Evolutionary conservation across 2,797 vertebrate species (phyloP), one percentile per base, ranked within the genome.

Genomic region (Coracias cyanogaster): DNA sequence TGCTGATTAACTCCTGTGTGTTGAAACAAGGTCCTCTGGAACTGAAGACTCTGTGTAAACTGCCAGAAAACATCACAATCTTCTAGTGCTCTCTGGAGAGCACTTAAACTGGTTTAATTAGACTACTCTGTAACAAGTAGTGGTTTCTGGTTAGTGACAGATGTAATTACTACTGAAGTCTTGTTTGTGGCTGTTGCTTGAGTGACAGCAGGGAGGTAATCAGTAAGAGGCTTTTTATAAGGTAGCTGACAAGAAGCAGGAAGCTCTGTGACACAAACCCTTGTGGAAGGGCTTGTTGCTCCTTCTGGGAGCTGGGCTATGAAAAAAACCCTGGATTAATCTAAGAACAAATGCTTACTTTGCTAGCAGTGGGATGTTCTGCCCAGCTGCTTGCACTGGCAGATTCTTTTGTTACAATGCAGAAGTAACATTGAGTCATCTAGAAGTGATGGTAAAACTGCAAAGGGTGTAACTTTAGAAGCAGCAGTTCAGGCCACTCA

Each of bases 371-470:
- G 0, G 2, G 51, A 43, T 70, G 35, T 35, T 91, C 58, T 66
- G 46, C 10, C 2, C 41, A 62, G 66, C 66, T 94, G 92, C 86
- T 95, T 95, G 86, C 48, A 29, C 39, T 64, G 78, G 90, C 89
- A 92, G 73, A 64, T 92, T 84, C 66, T 94, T 94, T 76, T 84
- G 70, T 94, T 92, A 94, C 67, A 96, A 96, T 93, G 86, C 88
- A 95, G 93, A 96, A 97, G 92, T 93, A 84, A 66, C 41, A 20
- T 9, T 0, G 2, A 84, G 41, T 76, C 71, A 84, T 66, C n/a
- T 9, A 5, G 71, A 90, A 72, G 62, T 70, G 39, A 21, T 73
- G 73, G n/a, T 82, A 81, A 82, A 89, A 60, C 45, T 94, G 82
- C 64, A 33, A 10, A 73, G 64, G 52, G 45, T 7, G 22, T 39